Evolutionary conservation across 1,140 invertebrate genomes (phyloP), one percentile per base, ranked within the genome.

Genomic region (Chironomus striatipennis): DNA sequence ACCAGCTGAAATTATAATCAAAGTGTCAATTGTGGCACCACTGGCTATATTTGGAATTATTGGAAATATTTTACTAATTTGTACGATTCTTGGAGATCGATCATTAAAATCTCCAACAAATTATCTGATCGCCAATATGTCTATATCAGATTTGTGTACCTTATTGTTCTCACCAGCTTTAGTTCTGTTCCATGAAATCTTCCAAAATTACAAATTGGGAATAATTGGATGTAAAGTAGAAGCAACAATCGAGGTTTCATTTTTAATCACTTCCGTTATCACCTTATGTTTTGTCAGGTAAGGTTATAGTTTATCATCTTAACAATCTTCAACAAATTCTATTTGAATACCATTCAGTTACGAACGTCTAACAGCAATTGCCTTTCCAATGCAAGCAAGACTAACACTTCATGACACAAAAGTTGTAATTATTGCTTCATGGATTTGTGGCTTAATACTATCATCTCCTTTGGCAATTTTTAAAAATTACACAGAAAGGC

Each of bases 81-180:
- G 88, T 70, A 86, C 92, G 0, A 86, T 95, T 17, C 75, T 87
- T 0, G 86, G 84, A n/a, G 88, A 89, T 78, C 86, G 86, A 76
- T 85, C 89, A 76, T 84, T 94, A 74, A 85, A 88, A 75, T 89
- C 90, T n/a, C 87, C 91, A 0, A 92, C 91, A 3, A 94, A 95
- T 82, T 83, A 92, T 42, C 85, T 94, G 21, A 90, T 96, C 9
- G 87, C 89, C 34, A 94, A 93, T 77, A 88, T 95, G 85, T 92
- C 92, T 0, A 77, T 90, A 3, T 90, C 91, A 0, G 93, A 95
- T 81, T 82, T 94, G 2, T 79, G 90, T 0, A 92, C 89, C 0
- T 82, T 93, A n/a, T 75, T 92, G 2, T 84, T 94, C 8, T 91
- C 91, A 74, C 90, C 91, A 0, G 88, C 87, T 83, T 87, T 91